These are phyloP conservation scores for Amazonetta brasiliensis DNA, from an alignment of 2,797 vertebrate genomes.

Conservation along the genomic window DNA sequence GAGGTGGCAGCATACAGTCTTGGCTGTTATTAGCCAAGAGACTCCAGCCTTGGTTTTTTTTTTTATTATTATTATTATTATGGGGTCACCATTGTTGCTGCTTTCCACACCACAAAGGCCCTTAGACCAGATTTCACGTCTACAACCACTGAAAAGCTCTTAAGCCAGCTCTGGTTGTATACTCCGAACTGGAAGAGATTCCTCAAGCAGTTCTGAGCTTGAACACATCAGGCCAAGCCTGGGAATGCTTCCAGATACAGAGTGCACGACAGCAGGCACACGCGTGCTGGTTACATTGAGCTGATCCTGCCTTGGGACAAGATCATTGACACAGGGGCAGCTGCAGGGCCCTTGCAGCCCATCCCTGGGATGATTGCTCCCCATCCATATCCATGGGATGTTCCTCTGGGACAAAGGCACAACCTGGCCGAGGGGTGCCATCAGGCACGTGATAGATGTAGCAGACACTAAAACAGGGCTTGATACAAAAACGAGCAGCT, in stretches of 20 bases:
- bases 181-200: background rate
- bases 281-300: accelerated
- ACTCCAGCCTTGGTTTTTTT: background rate
- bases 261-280: accelerated
- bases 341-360: background rate
- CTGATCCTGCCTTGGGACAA: background rate
- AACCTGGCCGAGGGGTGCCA: background rate
- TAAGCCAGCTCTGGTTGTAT: background rate
- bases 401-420: background rate
- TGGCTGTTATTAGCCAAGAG: background rate
- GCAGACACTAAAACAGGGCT: background rate
- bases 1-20: background rate
- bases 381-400: background rate
- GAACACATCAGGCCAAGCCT: background rate
- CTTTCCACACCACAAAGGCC: accelerated
- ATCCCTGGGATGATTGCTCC: background rate
- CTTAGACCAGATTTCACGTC: background rate
- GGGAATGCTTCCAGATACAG: background rate
- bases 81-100: background rate
- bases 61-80: accelerated
- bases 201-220: background rate
- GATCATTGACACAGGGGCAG: background rate
- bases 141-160: background rate
- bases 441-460: accelerated
- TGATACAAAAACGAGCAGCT: background rate